phyloP scores from a whole-genome alignment of 2,113 vertebrate species.

The Paralichthys olivaceus region DNA sequence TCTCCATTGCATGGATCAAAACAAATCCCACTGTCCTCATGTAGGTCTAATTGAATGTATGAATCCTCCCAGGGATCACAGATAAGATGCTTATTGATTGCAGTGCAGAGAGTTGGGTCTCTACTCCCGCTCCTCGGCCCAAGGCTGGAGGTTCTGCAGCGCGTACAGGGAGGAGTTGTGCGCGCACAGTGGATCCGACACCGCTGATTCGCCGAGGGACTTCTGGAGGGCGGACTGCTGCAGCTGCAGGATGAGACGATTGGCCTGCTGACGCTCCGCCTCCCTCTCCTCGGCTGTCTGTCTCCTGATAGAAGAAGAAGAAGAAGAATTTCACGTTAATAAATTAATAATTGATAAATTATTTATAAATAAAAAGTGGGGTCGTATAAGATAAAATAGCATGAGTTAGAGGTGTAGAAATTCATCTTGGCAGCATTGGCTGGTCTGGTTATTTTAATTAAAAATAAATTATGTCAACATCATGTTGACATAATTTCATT shows the following conservation, averaged over 20 bases:
- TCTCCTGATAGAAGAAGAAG: constrained; percentile 83
- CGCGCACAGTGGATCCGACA: constrained; percentile 93
- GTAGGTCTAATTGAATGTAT: constrained; percentile 42
- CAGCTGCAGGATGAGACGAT: constrained; percentile 96
- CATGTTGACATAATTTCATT: too few species aligned
- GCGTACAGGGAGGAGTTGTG: constrained; percentile 98
- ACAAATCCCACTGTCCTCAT: constrained; percentile 48
- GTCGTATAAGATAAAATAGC: neutral
- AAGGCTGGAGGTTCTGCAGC: constrained; percentile 98
- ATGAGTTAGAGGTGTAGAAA: neutral
- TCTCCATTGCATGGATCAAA: constrained; percentile 40
- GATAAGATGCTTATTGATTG: constrained; percentile 32
- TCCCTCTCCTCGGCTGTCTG: constrained; percentile 97
- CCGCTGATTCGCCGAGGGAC: constrained; percentile 92
- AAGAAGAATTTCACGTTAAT: neutral
- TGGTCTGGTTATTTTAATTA: neutral
- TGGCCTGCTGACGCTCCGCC: constrained; percentile 97
- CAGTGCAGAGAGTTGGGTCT: constrained; percentile 1
- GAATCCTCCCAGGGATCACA: constrained; percentile 41
- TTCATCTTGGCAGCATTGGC: too few species aligned
- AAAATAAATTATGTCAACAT: neutral
- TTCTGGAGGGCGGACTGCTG: constrained; percentile 99
- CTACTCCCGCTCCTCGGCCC: constrained; percentile 94
- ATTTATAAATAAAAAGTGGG: neutral
- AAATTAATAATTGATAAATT: neutral